A percentile compares a stretch with the other conserved stretches of the same genome.
These are phyloP conservation scores for Holcopasites calliopsidis DNA, from an alignment of 1,140 invertebrate species.

Conservation along the genomic window DNA sequence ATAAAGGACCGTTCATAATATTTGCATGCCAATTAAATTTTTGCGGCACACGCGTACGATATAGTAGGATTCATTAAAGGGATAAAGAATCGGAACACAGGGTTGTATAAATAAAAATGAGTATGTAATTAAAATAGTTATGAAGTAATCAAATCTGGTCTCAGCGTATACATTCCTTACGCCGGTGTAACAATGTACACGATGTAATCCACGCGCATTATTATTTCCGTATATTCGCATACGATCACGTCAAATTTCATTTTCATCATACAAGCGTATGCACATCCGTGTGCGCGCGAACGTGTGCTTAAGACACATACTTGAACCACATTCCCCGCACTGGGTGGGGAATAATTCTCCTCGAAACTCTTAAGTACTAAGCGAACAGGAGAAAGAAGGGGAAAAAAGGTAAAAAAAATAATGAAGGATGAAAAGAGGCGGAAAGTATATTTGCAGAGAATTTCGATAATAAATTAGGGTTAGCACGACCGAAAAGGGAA, in stretches of 20 bases:
- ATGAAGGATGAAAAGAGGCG: not conserved
- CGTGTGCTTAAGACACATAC: conserved; percentile 70
- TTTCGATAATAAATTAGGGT: conserved; percentile 61
- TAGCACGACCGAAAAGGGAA: conserved; percentile 32
- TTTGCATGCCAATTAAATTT: not conserved
- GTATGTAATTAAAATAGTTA: conserved; percentile 73
- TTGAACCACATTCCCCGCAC: conserved; percentile 66
- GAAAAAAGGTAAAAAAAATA: not conserved
- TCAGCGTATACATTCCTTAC: conserved; percentile 50
- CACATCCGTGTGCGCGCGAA: not conserved
- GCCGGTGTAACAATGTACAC: conserved; percentile 34
- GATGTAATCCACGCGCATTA: not conserved
- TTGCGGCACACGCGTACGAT: too few species aligned
- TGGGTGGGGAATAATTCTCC: conserved; percentile 55
- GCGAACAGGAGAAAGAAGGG: conserved; percentile 23
- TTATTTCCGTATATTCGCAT: not conserved
- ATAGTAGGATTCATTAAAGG: not conserved
- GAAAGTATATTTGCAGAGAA: conserved; percentile 20
- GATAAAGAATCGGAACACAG: conserved; percentile 28
- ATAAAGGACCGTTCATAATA: not conserved
- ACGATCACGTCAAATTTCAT: not conserved
- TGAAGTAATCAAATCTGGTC: conserved; percentile 61
- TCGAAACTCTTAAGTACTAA: conserved; percentile 54
- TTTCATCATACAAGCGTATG: not conserved
- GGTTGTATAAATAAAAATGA: conserved; percentile 71